A percentile compares a stretch with the other conserved stretches of the same genome.
Evolutionary conservation across 2,113 vertebrate genomes (phyloP).

Genomic region (Myrmophylax atrothorax): DNA sequence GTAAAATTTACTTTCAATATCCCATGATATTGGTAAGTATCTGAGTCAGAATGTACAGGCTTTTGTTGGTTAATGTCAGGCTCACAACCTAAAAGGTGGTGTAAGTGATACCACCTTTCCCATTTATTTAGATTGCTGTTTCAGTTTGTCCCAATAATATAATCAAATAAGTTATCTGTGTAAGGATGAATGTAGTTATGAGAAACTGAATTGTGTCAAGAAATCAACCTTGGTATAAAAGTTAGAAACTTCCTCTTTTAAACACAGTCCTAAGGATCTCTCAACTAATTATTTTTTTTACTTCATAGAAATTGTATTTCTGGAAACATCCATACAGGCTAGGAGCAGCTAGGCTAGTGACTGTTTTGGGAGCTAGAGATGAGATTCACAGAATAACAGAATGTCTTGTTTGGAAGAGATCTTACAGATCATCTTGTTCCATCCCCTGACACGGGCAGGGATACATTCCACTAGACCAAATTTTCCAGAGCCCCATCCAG

Average conservation of each 20-base stretch:
- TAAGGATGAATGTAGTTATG: background rate
- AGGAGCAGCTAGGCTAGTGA: background rate
- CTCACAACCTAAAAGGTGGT: background rate
- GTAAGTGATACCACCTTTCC: background rate
- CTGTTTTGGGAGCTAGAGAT: background rate
- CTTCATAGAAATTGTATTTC: background rate
- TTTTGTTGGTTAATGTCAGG: background rate
- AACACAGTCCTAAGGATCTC: background rate
- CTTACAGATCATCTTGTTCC: no score
- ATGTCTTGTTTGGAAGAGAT: background rate
- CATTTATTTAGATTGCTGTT: background rate
- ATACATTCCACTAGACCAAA: fast-evolving
- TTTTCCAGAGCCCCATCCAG: background rate
- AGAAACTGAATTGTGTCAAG: background rate
- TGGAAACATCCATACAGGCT: background rate
- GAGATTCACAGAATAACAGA: background rate
- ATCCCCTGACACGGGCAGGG: background rate
- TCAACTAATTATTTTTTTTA: background rate
- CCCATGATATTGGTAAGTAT: background rate
- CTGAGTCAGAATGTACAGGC: background rate
- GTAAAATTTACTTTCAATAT: background rate
- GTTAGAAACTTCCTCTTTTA: background rate
- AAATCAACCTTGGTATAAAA: background rate
- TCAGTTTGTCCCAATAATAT: background rate
- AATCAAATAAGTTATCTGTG: background rate